These are phyloP conservation scores for Tichodroma muraria DNA, from an alignment of 2,113 vertebrate genomes.

Conservation along the genomic window DNA sequence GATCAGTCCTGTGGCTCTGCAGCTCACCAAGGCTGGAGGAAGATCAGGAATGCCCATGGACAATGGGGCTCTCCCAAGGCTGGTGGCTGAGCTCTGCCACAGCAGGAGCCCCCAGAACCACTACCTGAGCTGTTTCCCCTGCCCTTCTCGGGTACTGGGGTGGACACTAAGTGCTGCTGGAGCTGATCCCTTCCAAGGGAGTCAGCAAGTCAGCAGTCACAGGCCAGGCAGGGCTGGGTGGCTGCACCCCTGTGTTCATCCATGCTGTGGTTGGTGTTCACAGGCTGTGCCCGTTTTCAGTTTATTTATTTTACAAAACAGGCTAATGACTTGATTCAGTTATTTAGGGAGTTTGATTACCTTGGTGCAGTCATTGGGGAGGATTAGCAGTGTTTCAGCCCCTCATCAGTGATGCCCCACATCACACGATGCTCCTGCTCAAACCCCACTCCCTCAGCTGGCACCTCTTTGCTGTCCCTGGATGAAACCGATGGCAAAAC, in stretches of 20 bases:
- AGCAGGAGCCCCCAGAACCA: neutral
- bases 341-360: neutral
- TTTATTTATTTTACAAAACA: neutral
- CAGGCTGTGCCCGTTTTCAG: accelerated
- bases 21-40: neutral
- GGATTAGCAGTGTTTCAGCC: neutral
- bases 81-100: neutral
- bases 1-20: neutral
- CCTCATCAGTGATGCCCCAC: neutral
- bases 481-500: neutral
- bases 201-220: neutral
- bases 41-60: neutral
- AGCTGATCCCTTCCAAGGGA: neutral
- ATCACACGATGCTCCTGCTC: neutral
- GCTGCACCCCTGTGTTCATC: neutral
- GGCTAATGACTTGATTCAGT: accelerated
- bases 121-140: neutral
- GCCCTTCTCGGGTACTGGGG: neutral
- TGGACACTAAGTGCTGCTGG: neutral
- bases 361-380: accelerated
- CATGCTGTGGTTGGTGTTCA: neutral
- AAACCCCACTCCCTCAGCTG: neutral
- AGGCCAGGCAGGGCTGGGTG: no score
- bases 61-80: accelerated
- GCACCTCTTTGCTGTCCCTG: neutral